These are phyloP conservation scores for Drosophila ambigua DNA, from an alignment of 1,140 invertebrate genomes.

Conservation along the genomic window DNA sequence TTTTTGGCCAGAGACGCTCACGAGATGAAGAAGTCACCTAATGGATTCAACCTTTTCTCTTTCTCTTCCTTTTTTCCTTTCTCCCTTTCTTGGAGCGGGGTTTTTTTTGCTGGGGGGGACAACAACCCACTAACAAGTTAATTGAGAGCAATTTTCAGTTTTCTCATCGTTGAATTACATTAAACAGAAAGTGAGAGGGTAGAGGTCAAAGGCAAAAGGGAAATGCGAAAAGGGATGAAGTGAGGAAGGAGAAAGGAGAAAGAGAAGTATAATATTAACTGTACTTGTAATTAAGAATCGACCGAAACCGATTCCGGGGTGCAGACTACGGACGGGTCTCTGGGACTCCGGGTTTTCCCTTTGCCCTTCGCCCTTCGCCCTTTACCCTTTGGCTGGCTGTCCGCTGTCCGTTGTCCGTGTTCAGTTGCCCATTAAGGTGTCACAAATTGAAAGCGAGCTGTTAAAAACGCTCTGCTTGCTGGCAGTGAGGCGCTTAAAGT, in stretches of 20 bases:
- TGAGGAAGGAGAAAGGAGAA: slow-evolving; percentile 1
- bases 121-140: slow-evolving; percentile 55
- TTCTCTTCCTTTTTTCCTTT: background rate
- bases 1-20: slow-evolving; percentile 26
- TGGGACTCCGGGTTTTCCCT: too few relatives aligned
- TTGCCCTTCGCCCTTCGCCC: background rate
- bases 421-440: slow-evolving; percentile 65
- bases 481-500: slow-evolving; percentile 39
- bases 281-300: slow-evolving; percentile 29
- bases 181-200: slow-evolving; percentile 7
- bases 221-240: background rate
- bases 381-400: too few relatives aligned
- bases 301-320: slow-evolving; percentile 16
- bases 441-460: slow-evolving; percentile 61
- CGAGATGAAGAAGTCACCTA: slow-evolving; percentile 20
- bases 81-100: too few relatives aligned
- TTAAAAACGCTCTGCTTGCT: slow-evolving; percentile 16
- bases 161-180: slow-evolving; percentile 47
- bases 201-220: background rate
- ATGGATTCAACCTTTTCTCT: slow-evolving; percentile 35
- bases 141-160: slow-evolving; percentile 66
- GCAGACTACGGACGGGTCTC: too few relatives aligned
- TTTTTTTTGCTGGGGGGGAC: slow-evolving; percentile 10
- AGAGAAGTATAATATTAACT: slow-evolving; percentile 11
- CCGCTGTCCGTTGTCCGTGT: slow-evolving; percentile 33